Base-by-base conservation (phyloP, 2,113 vertebrate species). In the Formicarius rufipectus region DNA sequence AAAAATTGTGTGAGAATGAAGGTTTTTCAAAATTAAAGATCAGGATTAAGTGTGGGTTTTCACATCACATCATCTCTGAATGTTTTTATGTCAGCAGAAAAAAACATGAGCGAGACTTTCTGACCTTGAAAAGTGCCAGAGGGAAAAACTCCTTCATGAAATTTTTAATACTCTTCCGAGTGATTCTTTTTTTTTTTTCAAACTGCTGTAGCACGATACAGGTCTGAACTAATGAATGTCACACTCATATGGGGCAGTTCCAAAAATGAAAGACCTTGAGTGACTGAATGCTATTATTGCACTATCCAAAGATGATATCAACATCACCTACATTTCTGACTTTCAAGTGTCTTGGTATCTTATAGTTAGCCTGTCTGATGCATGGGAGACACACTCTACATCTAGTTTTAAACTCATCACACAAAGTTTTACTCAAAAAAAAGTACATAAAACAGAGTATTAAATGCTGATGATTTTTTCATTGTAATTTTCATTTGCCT, bases 231-330 rank as follows among this genome's bases (percentile, higher is more conserved):
- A 95, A 96, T 96, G 95, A 96, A 93, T 95, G 90, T 94, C 94
- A 97, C 0, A 1, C 76, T 92, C 87, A 96, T 94, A 53, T 95
- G 90, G 96, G 93, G 81, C 95, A 96, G 81, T 69, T 96, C 94
- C 93, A 96, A 96, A 97, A 96, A 96, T 94, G 94, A 94, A 97
- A 96, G 95, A 86, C 87, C 96, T 95, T 91, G 94, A 93, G 44
- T 92, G 83, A 93, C 90, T 94, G 87, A 92, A 72, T 0, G 2
- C 66, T 94, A 80, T 94, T 96, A 92, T 91, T 94, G 79, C 68
- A 62, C 87, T 83, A 55, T 73, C 47, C 2, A 6, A 81, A 92
- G 89, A 92, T 56, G 68, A 86, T 92, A 88, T 81, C 76, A 60
- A 39, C 78, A 87, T 96, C 68, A 94, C 92, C 94, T 96, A 93